Evolutionary conservation across 2,113 vertebrate genomes (phyloP).

Genomic region (Pandion haliaetus): DNA sequence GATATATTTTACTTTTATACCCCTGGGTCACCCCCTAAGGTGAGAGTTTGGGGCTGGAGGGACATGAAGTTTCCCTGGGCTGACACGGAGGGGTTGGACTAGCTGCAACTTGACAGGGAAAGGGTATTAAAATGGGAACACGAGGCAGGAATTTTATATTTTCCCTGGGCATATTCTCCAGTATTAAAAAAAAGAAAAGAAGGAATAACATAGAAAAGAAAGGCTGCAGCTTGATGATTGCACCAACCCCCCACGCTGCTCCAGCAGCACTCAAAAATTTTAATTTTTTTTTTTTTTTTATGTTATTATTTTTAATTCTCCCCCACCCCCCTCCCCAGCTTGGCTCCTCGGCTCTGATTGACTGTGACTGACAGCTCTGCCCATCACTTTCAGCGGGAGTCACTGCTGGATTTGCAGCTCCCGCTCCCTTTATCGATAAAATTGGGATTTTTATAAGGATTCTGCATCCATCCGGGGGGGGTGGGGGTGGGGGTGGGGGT

Average conservation of each 20-base stretch:
- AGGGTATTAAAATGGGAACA: background rate
- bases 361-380: background rate
- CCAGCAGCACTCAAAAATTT: background rate
- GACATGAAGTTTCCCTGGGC: background rate
- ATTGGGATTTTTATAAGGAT: no score
- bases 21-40: background rate
- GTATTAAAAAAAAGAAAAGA: background rate
- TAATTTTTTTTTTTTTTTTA: no score
- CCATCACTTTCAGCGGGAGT: background rate
- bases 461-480: background rate
- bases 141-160: background rate
- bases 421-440: background rate
- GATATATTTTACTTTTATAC: background rate
- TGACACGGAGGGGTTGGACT: background rate
- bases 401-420: background rate
- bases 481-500: no score
- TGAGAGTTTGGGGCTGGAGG: background rate
- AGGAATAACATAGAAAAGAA: background rate
- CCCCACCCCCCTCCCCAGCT: no score
- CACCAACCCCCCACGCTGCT: background rate
- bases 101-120: background rate
- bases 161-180: background rate
- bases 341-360: background rate
- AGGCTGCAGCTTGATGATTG: background rate
- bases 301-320: background rate